Base-by-base conservation (phyloP, 2,797 vertebrate genomes). In the Acrocephalus scirpaceus region DNA sequence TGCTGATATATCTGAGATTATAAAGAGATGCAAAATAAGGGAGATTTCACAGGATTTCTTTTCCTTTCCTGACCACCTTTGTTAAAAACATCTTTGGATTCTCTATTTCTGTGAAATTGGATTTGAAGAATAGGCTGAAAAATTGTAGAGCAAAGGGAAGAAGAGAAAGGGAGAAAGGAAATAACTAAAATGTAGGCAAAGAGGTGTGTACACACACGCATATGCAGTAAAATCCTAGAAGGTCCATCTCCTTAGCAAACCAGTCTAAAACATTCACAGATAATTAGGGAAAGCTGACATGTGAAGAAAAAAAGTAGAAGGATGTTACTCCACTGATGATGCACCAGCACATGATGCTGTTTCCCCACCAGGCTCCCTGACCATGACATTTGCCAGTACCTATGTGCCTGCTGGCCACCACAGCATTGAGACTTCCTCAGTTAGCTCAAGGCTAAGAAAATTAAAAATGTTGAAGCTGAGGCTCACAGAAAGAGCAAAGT, bases 71-170 rank as follows among this genome's bases (percentile, higher is more conserved):
- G 47, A 72, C 27, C 20, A 36, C 34, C 20, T 70, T 5, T 45
- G 32, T 70, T 67, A 29, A 25, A 65, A 85, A 40, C 14, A 32
- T 30, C 23, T 79, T 54, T 44, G 14, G 12, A 30, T 58, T 48
- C 42, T 77, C 50, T 89, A 6, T 51, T 94, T 47, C 40, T 56
- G 3, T 64, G 60, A 45, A 36, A 76, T 1, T 73, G 27, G 16
- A n/a, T 90, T 70, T 79, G 36, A 58, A 79, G 67, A 66, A 83
- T 21, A 90, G 44, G 14, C 71, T 81, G 75, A 36, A 75, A 85
- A 89, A 50, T 32, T 66, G 58, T 13, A 51, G 25, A 50, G 20
- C n/a, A 67, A 18, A 5, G 11, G 8, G 15, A 45, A 36, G 60
- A 34, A 50, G 36, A 60, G 42, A 60, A 86, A 74, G 7, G n/a